Percentiles rank a stretch among this genome's conserved stretches.
Conservation (phyloP, 2,797 vertebrate species). For the Spea hammondii region DNA sequence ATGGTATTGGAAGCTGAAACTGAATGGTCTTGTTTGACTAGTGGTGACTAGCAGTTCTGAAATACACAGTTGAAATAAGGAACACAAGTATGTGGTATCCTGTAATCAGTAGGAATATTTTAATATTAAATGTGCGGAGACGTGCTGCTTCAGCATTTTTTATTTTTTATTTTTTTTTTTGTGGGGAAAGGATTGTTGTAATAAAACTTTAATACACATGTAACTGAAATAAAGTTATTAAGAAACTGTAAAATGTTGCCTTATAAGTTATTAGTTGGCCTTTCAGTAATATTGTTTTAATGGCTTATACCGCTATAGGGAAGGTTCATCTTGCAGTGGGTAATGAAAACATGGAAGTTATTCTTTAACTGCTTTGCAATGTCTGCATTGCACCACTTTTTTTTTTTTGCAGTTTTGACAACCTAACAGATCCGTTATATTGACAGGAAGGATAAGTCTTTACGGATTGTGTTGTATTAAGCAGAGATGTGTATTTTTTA, state of each 20-base stretch:
- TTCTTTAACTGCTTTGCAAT: neutral
- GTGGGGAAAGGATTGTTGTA: constrained; percentile 32
- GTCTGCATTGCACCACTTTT: too few relatives aligned
- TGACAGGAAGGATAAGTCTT: too few relatives aligned
- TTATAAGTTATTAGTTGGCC: constrained; percentile 32
- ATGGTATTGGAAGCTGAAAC: neutral
- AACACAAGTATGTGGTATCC: constrained; percentile 1
- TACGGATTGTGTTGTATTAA: too few relatives aligned
- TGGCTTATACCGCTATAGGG: constrained; percentile 31
- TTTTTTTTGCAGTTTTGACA: neutral
- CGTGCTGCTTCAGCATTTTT: constrained; percentile 29
- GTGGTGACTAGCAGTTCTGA: constrained; percentile 7
- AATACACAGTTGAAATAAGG: neutral
- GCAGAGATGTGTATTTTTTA: too few relatives aligned
- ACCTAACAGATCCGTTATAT: neutral
- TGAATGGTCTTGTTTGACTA: constrained; percentile 7
- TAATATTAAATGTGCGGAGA: constrained; percentile 30
- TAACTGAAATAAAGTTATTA: constrained; percentile 25
- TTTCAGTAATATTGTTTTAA: constrained; percentile 47
- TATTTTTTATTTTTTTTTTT: neutral
- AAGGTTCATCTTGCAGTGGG: constrained; percentile 41
- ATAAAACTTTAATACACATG: constrained; percentile 43
- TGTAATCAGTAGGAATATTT: constrained; percentile 15
- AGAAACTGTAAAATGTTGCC: constrained; percentile 19
- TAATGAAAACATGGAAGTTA: neutral